Evolutionary conservation across 1,140 invertebrate genomes (phyloP), one percentile per base, ranked within the genome.

Genomic region (Brachionus rotundiformis): DNA sequence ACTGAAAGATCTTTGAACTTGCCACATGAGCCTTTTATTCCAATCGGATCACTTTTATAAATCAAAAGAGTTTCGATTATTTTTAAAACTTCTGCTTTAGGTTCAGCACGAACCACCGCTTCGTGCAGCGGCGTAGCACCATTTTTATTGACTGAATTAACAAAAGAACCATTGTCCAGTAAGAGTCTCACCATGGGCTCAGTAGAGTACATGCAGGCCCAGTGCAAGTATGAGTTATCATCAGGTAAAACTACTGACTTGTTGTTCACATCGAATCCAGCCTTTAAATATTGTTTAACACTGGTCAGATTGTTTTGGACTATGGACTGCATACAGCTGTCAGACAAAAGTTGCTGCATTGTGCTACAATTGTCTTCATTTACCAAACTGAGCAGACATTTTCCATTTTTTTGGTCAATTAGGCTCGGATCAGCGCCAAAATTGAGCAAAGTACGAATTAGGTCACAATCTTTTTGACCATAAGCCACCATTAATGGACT

Each of bases 371-470:
- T 31, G 36, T 36, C 36, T 31, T 79, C 76, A 25, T 79, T 79
- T 54, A 79, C 41, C n/a, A 63, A 36, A 11, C 47, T 33, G 5
- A 63, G n/a, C 6, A 79, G 25, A 33, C 47, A 39, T 79, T 79
- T 79, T 23, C 54, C 54, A 79, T 29, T 19, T 36, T 54, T 63
- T 59, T 29, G 23, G 41, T 79, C 76, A 25, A 41, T 16, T 25
- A 79, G 29, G 16, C 76, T 33, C 10, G 76, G 76, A 59, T 79
- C 76, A n/a, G 76, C 76, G 11, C 76, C 76, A 33, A 79, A 59
- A 41, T 63, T 79, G 3, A 79, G 33, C 33, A 79, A 63, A 33
- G 76, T 63, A n/a, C 76, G 44, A 11, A 79, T 79, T 11, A 79
- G 11, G 23, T 79, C 76, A 23, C 47, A 27, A 25, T 79, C 76